Evolutionary conservation across 2,888 invertebrate genomes (phyloP), one percentile per base, ranked within the genome.

Genomic region (Diadegma fenestrale): DNA sequence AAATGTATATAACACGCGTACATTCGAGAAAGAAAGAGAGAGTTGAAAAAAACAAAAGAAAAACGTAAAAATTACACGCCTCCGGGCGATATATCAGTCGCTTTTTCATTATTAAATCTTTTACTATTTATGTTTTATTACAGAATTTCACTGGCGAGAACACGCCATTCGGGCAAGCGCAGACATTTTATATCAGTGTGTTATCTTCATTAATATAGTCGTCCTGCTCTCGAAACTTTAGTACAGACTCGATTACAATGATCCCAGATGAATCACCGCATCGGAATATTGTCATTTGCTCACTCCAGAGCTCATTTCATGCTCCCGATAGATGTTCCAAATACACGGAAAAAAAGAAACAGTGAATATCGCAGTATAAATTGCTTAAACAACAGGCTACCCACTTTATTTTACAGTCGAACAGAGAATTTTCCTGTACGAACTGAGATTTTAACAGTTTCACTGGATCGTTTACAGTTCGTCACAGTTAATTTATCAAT

Each of bases 21-120:
- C 58, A 58, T 78, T 45, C 69, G 58, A 69, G 54, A 63, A 78
- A 80, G 72, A 69, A 61, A 66, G 76, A 48, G 73, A 26, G 26
- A 68, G 45, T 7, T 12, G 26, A 26, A 22, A 26, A 76, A 41
- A 73, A 54, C 37, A 68, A 51, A 69, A 80, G 61, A 22, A 72
- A 77, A 58, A 77, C 71, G 80, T 77, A 87, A 86, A 87, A 87
- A 87, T 86, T 83, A 82, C 87, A 86, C 80, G 79, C 86, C 73
- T 37, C 63, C 30, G 73, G 45, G 71, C 86, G 84, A 87, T 87
- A 87, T 84, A 87, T 87, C 86, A 87, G 81, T 68, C 73, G 64
- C 83, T 84, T 87, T 87, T 87, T 81, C 87, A 87, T 87, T 87
- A 87, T 87, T 87, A 87, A 87, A 87, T 87, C 84, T 86, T 75